phyloP scores from a whole-genome alignment of 1,140 invertebrate genomes.

The Atta colombica region DNA sequence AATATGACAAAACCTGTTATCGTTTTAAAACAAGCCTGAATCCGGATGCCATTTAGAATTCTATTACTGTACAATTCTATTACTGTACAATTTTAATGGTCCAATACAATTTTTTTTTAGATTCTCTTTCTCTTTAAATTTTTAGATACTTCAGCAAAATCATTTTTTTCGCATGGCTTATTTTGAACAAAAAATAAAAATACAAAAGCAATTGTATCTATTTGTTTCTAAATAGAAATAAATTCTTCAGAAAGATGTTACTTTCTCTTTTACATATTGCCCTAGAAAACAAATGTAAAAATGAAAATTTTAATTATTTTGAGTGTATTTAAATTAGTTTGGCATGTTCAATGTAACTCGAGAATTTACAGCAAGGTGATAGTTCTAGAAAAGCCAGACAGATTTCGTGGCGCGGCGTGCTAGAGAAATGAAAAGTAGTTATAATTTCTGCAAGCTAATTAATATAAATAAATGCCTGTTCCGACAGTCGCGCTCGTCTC shows the following conservation, averaged over 20 bases:
- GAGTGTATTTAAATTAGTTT: slow-evolving; percentile 1
- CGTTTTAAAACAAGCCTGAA: background rate
- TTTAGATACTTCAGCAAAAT: too few relatives aligned
- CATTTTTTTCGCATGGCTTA: background rate
- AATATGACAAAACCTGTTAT: background rate
- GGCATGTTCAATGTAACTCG: slow-evolving; percentile 14
- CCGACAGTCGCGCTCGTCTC: slow-evolving; percentile 35
- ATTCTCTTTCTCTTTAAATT: too few relatives aligned
- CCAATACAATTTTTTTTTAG: too few relatives aligned
- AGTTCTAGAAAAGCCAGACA: slow-evolving; percentile 7
- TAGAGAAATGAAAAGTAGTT: slow-evolving; percentile 68
- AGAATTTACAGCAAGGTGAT: slow-evolving; percentile 31
- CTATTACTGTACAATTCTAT: background rate
- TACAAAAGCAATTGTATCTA: background rate
- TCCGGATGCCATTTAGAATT: background rate
- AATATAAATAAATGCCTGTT: too few relatives aligned
- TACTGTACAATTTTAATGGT: background rate
- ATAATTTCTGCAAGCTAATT: slow-evolving; percentile 66
- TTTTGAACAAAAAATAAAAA: background rate
- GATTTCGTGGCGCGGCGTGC: slow-evolving; percentile 37
- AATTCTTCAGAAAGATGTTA: background rate
- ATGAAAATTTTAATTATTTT: background rate
- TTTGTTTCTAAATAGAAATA: background rate
- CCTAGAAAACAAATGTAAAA: background rate
- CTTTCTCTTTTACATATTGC: background rate